Evolutionary conservation across 1,140 invertebrate species (phyloP), one percentile per base, ranked within the genome.

Genomic region (Oreohelix idahoensis): DNA sequence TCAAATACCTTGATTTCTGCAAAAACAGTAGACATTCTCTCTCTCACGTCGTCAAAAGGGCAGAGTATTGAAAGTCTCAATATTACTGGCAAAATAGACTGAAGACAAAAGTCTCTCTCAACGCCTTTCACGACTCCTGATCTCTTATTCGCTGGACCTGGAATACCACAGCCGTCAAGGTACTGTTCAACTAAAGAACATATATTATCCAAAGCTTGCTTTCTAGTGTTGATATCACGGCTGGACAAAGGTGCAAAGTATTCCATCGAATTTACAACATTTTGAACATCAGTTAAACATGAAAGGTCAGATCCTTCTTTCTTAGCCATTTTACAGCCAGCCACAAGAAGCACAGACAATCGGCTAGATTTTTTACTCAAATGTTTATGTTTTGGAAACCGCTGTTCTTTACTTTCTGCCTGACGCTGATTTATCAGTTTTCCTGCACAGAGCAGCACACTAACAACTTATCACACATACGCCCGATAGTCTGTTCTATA

Each of bases 31-130:
- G 39, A 81, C 51, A 86, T 88, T 32, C 86, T 87, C 66, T 89
- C 86, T 15, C 88, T 58, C 0, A 91, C 86, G 81, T 92, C 91
- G 35, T 88, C 85, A 83, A 92, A 90, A 5, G 91, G 91, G 84
- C 90, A 91, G 15, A 85, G 29, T 38, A 84, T 78, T 0, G 88
- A 87, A 20, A 92, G 69, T 29, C 89, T 81, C n/a, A 90, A 79
- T 39, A 91, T 79, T 49, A 88, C 88, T 35, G 89, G 88, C 69
- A 92, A 49, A 26, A 89, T 83, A 78, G 89, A 88, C 36, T 87
- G 83, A 0, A 91, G 66, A 20, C 84, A 84, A 32, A 76, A 86
- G 63, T 42, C 70, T 45, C 49, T 58, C 23, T 85, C 79, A 32
- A 84, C 38, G n/a, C 80, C 82, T 77, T 88, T 85, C n/a, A 83